Percentiles rank a stretch among this genome's conserved stretches.
Conservation (phyloP, 2,113 vertebrate species). For the Taurulus bubalis region DNA sequence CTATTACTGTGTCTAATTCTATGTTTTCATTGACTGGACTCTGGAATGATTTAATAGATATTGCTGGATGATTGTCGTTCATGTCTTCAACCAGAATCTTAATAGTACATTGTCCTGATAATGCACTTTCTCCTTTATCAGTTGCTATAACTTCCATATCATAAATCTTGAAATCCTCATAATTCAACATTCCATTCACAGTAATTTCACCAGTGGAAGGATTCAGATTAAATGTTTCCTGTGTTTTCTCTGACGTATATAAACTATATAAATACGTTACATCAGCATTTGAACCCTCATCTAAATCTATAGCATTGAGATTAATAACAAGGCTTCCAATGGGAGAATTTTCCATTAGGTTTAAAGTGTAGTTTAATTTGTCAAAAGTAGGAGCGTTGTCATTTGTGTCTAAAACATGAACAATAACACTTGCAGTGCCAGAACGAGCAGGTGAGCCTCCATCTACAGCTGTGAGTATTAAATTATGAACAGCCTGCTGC, state of each 20-base stretch:
- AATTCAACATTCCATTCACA: constrained; percentile 79
- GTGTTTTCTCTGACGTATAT: constrained; percentile 62
- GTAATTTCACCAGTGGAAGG: constrained; percentile 80
- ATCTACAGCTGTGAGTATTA: constrained; percentile 68
- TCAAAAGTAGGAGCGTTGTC: constrained; percentile 72
- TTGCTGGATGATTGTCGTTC: constrained; percentile 83
- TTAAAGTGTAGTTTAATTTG: constrained; percentile 40
- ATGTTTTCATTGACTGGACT: constrained; percentile 64
- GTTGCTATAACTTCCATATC: constrained; percentile 80
- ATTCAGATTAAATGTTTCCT: constrained; percentile 76
- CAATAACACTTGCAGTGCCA: constrained; percentile 62
- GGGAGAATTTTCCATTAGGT: constrained; percentile 61
- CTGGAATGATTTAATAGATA: constrained; percentile 76
- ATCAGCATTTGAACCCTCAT: constrained; percentile 70
- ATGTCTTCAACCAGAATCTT: constrained; percentile 77
- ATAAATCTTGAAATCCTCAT: constrained; percentile 76
- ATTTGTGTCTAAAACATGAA: constrained; percentile 67
- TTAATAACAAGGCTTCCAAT: constrained; percentile 56
- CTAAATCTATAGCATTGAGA: constrained; percentile 68
- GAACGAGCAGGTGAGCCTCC: constrained; percentile 63
- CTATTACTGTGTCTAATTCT: constrained; percentile 59
- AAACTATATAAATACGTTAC: constrained; percentile 62
- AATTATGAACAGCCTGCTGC: constrained; percentile 56
- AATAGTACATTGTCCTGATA: constrained; percentile 82
- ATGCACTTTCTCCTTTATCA: constrained; percentile 71